Evolutionary conservation across 2,113 vertebrate genomes (phyloP).

Genomic region (Hippoglossus stenolepis): DNA sequence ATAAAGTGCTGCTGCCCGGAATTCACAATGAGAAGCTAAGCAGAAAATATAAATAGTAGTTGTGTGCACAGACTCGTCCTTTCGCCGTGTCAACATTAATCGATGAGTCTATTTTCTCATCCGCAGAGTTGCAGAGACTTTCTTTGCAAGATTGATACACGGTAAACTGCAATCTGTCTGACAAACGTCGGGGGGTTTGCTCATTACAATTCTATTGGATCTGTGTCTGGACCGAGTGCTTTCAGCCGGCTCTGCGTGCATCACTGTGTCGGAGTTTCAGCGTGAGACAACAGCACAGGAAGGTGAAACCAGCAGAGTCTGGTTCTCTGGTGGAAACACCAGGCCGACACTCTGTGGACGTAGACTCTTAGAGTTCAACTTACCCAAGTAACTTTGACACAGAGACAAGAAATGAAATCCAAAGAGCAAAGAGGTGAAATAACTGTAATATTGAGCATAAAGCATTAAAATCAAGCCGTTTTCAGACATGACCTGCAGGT

Average conservation of each 20-base stretch:
- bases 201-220: constrained; percentile 34
- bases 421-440: no score
- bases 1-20: constrained; percentile 35
- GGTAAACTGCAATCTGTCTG: constrained; percentile 9
- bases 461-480: no score
- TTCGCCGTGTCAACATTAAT: not conserved
- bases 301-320: not conserved
- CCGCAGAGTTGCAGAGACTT: constrained; percentile 1
- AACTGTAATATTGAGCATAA: no score
- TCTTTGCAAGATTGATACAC: not conserved
- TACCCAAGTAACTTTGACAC: no score
- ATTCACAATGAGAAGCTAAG: constrained; percentile 27
- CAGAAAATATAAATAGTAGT: constrained; percentile 38
- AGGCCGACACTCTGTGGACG: not conserved
- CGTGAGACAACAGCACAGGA: no score
- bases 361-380: no score
- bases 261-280: constrained; percentile 26
- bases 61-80: constrained; percentile 9
- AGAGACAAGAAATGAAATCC: no score
- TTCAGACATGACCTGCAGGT: no score
- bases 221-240: constrained; percentile 11
- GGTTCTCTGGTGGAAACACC: not conserved
- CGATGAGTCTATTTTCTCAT: constrained; percentile 4
- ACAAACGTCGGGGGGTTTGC: constrained; percentile 4
- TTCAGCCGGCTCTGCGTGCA: constrained; percentile 16